phyloP scores from a whole-genome alignment of 2,113 vertebrate species.

The Glareola pratincola region DNA sequence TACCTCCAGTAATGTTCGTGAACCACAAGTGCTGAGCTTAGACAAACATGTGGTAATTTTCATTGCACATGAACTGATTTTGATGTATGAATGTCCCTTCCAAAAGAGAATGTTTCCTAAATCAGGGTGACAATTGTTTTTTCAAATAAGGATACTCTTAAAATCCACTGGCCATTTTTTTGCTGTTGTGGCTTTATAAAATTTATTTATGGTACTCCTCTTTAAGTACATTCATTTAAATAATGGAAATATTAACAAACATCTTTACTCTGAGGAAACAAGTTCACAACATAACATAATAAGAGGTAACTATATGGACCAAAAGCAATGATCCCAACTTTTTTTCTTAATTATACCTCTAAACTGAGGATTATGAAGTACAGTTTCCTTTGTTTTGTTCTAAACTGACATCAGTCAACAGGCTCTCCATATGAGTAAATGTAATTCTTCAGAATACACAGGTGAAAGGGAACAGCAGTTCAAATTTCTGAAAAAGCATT shows the following conservation, averaged over 20 bases:
- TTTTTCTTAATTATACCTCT: neutral
- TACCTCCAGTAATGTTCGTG: neutral
- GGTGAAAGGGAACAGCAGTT: neutral
- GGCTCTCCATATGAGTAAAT: neutral
- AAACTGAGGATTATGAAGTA: neutral
- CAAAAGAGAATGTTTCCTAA: neutral
- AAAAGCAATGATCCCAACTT: neutral
- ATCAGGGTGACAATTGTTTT: neutral
- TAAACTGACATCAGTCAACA: neutral
- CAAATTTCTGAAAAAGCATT: neutral
- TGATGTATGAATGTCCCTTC: neutral
- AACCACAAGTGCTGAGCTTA: neutral
- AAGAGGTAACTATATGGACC: neutral
- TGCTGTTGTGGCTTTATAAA: neutral
- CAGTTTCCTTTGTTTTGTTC: neutral
- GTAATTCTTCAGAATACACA: neutral
- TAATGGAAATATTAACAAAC: neutral
- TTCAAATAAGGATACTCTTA: neutral
- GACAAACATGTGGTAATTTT: neutral
- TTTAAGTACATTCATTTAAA: neutral
- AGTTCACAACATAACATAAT: neutral
- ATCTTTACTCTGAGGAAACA: neutral
- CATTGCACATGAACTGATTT: neutral
- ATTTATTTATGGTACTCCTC: neutral
- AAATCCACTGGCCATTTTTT: neutral